phyloP scores from a whole-genome alignment of 1,140 invertebrate genomes.

The Papilio dardanus region DNA sequence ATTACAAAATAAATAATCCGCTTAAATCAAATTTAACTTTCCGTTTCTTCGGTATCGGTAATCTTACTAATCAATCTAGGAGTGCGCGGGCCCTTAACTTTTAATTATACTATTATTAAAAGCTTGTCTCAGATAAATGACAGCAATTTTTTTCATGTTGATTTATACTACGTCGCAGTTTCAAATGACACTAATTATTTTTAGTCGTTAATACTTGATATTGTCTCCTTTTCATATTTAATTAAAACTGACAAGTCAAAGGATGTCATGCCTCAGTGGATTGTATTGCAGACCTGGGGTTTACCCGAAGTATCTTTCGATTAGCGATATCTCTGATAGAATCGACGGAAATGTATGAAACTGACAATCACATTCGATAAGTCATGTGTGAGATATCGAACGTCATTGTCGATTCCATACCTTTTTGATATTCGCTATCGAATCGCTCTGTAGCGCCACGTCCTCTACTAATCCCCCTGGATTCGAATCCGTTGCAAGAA shows the following conservation, averaged over 20 bases:
- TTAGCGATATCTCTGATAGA: too few species aligned
- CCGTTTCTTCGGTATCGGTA: conserved; percentile 10
- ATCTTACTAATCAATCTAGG: conserved; percentile 17
- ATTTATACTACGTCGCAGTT: not conserved
- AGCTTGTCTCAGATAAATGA: conserved; percentile 17
- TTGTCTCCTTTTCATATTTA: not conserved
- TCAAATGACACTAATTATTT: conserved; percentile 7
- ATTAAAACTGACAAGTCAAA: not conserved
- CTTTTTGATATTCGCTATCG: too few species aligned
- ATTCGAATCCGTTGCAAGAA: not conserved
- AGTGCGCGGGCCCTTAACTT: conserved; percentile 8
- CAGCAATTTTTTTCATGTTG: conserved; percentile 5
- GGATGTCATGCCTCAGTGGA: not conserved
- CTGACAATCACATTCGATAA: too few species aligned
- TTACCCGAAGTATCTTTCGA: too few species aligned
- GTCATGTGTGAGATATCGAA: too few species aligned
- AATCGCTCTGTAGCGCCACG: too few species aligned
- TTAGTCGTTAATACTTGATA: conserved; percentile 2
- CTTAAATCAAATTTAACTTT: conserved; percentile 23
- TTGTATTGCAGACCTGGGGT: too few species aligned
- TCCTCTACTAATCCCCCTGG: too few species aligned
- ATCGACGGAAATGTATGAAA: too few species aligned
- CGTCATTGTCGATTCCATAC: too few species aligned
- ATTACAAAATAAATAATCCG: not conserved
- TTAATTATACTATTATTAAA: conserved; percentile 28